Conservation (phyloP, 2,888 invertebrate species). For the Itoplectis maculator region DNA sequence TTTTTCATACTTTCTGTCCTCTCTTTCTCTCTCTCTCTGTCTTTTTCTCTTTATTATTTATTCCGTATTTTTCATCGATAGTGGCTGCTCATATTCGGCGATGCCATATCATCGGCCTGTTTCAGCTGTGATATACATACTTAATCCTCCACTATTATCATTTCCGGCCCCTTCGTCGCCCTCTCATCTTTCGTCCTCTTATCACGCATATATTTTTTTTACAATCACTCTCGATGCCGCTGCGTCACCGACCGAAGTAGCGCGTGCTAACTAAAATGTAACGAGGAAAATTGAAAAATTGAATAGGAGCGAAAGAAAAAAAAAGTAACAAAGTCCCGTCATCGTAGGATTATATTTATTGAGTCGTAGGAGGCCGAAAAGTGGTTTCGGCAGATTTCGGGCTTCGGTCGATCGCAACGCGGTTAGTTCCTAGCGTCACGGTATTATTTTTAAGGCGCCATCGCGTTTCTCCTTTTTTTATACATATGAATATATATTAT, state of each 20-base stretch:
- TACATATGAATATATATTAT: not conserved
- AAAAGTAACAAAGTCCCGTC: not conserved
- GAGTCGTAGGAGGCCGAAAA: conserved; percentile 3
- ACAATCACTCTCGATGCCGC: conserved; percentile 18
- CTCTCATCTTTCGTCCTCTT: conserved; percentile 24
- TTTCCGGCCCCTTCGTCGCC: conserved; percentile 6
- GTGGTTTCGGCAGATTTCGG: conserved; percentile 44
- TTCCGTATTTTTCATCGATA: conserved; percentile 52
- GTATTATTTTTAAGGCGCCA: conserved; percentile 83
- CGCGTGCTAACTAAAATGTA: not conserved
- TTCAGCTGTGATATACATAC: conserved; percentile 70
- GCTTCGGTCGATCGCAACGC: conserved; percentile 73
- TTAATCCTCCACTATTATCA: conserved; percentile 50
- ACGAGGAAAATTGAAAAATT: conserved; percentile 4
- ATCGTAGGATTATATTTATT: conserved; percentile 36
- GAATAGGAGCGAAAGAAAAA: not conserved
- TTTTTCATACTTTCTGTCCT: not conserved
- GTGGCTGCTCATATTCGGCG: conserved; percentile 53
- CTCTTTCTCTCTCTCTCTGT: conserved; percentile 13
- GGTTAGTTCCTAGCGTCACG: conserved; percentile 83
- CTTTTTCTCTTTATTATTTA: conserved; percentile 50
- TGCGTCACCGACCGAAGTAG: conserved; percentile 44
- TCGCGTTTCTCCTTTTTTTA: conserved; percentile 76
- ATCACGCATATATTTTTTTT: not conserved
- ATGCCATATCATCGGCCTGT: conserved; percentile 64